Evolutionary conservation across 2,797 vertebrate genomes (phyloP).

Genomic region (Manis javanica): DNA sequence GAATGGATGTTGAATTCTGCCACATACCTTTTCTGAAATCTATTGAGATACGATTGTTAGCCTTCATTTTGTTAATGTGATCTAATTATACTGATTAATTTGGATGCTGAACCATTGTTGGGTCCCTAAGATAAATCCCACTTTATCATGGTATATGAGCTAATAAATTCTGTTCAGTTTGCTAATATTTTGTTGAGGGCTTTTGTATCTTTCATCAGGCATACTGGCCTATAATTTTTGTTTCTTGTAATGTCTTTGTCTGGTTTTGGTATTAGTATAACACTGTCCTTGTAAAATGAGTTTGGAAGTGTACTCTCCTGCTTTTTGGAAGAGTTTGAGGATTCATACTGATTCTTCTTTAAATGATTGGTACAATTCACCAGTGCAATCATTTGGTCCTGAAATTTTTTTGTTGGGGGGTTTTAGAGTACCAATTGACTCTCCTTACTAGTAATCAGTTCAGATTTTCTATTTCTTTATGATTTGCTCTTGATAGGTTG

Average conservation of each 20-base stretch:
- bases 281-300: neutral
- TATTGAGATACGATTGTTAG: neutral
- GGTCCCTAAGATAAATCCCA: neutral
- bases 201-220: neutral
- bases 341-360: neutral
- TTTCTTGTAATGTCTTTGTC: neutral
- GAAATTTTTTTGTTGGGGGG: neutral
- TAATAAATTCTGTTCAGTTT: neutral
- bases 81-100: neutral
- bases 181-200: neutral
- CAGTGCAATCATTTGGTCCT: neutral
- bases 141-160: neutral
- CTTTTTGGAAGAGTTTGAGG: neutral
- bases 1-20: neutral
- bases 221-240: neutral
- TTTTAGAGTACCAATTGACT: neutral
- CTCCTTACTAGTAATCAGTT: neutral
- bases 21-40: neutral
- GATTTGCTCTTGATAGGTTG: neutral
- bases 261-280: neutral
- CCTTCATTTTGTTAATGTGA: neutral
- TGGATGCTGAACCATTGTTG: neutral
- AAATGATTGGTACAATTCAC: neutral
- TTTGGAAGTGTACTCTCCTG: neutral
- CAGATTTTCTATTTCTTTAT: neutral